These are phyloP conservation scores for Callinectes sapidus DNA, from an alignment of 2,888 invertebrate species.

Conservation along the genomic window DNA sequence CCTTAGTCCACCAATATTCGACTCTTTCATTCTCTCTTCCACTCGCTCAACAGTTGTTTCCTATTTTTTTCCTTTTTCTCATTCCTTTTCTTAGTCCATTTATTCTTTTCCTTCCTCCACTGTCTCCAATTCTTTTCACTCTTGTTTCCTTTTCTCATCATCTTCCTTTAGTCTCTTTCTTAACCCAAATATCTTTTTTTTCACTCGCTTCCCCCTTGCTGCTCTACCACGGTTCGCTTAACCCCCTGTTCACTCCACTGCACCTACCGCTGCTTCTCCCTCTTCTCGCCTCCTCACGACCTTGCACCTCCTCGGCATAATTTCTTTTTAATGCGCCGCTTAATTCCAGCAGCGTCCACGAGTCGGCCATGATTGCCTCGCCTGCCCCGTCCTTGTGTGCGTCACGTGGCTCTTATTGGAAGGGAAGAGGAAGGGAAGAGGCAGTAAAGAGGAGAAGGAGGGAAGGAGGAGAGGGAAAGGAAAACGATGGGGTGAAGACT, in stretches of 20 bases:
- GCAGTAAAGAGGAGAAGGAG: not conserved
- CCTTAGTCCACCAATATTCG: too few species aligned
- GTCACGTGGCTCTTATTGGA: not conserved
- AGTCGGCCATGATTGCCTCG: not conserved
- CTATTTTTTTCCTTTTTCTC: not conserved
- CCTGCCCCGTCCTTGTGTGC: not conserved
- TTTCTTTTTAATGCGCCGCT: not conserved
- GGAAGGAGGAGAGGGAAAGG: not conserved
- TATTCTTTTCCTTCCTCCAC: not conserved
- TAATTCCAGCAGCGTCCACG: not conserved
- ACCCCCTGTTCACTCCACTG: too few species aligned
- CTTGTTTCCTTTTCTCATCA: not conserved
- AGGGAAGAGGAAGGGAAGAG: not conserved
- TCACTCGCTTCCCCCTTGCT: not conserved
- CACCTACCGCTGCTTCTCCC: not conserved
- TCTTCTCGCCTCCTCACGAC: not conserved
- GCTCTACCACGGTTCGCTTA: not conserved
- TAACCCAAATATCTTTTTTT: not conserved
- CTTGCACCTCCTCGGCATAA: not conserved
- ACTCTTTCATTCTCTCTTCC: too few species aligned
- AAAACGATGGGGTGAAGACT: slow-evolving; percentile 5
- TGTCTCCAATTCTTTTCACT: not conserved
- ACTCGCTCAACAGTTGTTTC: not conserved
- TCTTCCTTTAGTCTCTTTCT: not conserved
- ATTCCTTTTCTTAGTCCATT: not conserved